A percentile compares a stretch with the other conserved stretches of the same genome.
phyloP scores from a whole-genome alignment of 1,140 invertebrate genomes.

The Listronotus oregonensis region DNA sequence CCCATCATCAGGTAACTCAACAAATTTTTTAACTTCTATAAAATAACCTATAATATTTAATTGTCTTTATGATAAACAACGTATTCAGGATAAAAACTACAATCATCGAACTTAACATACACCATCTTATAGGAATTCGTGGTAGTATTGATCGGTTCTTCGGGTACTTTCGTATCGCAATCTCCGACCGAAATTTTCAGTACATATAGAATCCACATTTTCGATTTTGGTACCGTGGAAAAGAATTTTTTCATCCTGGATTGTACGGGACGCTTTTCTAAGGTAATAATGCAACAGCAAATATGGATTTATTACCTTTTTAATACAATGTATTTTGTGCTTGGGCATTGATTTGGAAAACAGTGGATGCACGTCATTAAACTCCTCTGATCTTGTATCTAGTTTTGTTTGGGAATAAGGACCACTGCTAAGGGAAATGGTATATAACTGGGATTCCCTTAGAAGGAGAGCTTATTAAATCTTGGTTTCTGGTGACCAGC shows the following conservation, averaged over 20 bases:
- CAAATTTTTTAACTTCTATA: no score
- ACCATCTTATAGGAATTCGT: slow-evolving; percentile 21
- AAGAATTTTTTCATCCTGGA: slow-evolving; percentile 2
- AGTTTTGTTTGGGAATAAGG: no score
- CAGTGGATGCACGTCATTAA: neutral
- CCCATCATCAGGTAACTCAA: no score
- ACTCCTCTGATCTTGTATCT: neutral
- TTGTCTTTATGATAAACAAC: slow-evolving; percentile 26
- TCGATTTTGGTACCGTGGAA: slow-evolving; percentile 17
- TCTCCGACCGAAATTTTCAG: slow-evolving; percentile 7
- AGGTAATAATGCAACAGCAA: neutral
- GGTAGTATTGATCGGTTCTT: slow-evolving; percentile 29
- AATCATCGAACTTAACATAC: slow-evolving; percentile 37
- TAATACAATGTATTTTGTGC: neutral
- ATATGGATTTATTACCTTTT: slow-evolving; percentile 3
- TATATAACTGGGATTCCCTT: no score
- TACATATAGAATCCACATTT: slow-evolving; percentile 8
- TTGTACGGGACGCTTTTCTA: no score
- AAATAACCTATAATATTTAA: neutral
- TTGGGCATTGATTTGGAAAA: neutral
- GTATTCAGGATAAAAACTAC: slow-evolving; percentile 36
- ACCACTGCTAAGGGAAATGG: no score
- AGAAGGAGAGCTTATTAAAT: no score
- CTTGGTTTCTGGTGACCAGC: no score
- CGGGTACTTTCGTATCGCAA: neutral